Evolutionary conservation across 2,797 vertebrate species (phyloP).

Genomic region (Hafferia zeledoni): DNA sequence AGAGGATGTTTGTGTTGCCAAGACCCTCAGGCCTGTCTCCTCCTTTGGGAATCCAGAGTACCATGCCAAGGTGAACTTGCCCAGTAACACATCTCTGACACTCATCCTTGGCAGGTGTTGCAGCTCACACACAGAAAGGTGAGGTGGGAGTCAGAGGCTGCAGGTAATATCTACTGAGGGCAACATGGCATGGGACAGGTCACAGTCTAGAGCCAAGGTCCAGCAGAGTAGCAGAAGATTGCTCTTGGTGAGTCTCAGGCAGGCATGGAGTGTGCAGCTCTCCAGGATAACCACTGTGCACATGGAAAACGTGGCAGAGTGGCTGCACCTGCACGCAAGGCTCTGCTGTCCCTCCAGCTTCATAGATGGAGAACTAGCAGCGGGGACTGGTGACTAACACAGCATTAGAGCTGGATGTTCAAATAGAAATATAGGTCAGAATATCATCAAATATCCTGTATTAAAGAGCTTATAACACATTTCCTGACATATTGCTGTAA

Average conservation of each 20-base stretch:
- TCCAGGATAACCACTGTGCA: neutral
- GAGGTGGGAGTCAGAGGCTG: neutral
- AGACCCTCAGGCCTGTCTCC: neutral
- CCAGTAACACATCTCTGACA: neutral
- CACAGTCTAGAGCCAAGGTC: neutral
- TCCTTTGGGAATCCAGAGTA: neutral
- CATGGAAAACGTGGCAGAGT: rapidly evolving
- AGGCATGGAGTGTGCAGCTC: neutral
- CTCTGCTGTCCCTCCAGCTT: neutral
- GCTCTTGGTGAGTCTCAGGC: neutral
- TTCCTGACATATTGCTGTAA: neutral
- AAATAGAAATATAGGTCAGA: neutral
- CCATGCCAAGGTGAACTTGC: neutral
- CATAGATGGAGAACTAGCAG: neutral
- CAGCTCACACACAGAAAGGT: rapidly evolving
- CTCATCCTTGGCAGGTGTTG: neutral
- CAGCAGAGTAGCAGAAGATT: neutral
- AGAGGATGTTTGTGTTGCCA: neutral
- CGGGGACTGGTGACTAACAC: neutral
- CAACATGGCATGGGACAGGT: rapidly evolving
- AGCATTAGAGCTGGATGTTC: neutral
- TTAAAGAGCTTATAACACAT: neutral
- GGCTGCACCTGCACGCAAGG: neutral
- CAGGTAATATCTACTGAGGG: rapidly evolving
- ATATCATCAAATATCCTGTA: neutral